These are phyloP conservation scores for Drosophila tropicalis DNA, from an alignment of 1,140 invertebrate genomes.

Conservation along the genomic window DNA sequence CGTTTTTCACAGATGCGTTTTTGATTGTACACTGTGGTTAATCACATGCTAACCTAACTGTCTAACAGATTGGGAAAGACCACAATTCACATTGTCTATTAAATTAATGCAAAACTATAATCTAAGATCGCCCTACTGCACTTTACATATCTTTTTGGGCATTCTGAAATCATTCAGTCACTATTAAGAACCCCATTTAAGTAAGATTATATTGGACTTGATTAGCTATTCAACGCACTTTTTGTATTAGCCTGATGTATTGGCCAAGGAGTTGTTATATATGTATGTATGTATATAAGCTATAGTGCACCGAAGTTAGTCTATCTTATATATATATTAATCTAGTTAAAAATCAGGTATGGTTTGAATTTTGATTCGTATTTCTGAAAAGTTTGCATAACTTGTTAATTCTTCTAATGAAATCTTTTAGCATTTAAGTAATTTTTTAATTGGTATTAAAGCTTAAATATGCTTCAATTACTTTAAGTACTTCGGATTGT, in stretches of 20 bases:
- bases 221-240: neutral
- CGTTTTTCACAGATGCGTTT: constrained; percentile 2
- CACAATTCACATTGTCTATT: neutral
- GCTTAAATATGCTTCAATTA: neutral
- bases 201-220: constrained; percentile 5
- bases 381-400: neutral
- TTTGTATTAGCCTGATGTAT: neutral
- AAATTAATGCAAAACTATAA: neutral
- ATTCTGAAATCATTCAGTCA: constrained; percentile 6
- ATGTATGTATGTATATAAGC: neutral
- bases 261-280: neutral
- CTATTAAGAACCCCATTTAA: neutral
- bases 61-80: neutral
- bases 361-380: constrained; percentile 8
- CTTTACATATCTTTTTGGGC: neutral
- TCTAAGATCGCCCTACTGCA: neutral
- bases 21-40: constrained; percentile 12
- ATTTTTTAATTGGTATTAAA: neutral
- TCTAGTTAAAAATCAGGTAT: neutral
- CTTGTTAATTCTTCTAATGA: neutral
- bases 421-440: neutral
- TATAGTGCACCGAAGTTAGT: neutral
- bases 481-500: neutral
- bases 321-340: neutral
- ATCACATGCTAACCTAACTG: constrained; percentile 8